Percentiles rank a stretch among this genome's conserved stretches.
These are phyloP conservation scores for Malurus melanocephalus DNA, from an alignment of 2,113 vertebrate genomes.

Conservation along the genomic window DNA sequence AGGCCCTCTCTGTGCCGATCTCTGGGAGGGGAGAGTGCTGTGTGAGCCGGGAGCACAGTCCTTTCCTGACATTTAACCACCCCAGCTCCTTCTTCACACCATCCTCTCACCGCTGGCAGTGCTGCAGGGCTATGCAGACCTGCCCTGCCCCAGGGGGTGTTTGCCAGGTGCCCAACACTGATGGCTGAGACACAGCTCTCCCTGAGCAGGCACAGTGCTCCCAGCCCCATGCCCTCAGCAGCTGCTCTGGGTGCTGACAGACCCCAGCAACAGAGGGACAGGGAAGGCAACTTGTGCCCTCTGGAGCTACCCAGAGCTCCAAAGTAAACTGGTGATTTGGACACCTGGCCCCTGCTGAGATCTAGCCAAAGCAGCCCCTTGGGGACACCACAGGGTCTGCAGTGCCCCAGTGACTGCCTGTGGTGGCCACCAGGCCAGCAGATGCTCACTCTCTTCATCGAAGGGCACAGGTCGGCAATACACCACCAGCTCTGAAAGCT, in stretches of 20 bases:
- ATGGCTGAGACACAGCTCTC: background rate
- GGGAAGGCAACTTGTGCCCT: background rate
- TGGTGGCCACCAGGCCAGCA: background rate
- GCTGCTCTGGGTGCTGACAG: background rate
- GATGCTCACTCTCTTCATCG: slow-evolving; percentile 94
- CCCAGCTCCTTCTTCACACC: background rate
- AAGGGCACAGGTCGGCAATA: slow-evolving; percentile 97
- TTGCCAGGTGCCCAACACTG: background rate
- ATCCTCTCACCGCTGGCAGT: background rate
- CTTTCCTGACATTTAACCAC: background rate
- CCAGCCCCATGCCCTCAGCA: background rate
- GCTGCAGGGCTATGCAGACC: background rate
- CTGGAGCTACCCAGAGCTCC: background rate
- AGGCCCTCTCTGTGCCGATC: slow-evolving; percentile 93
- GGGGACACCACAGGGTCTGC: background rate
- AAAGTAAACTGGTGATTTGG: background rate
- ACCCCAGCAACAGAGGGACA: background rate
- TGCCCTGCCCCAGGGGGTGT: fast-evolving
- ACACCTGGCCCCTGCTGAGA: background rate
- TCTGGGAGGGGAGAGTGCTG: slow-evolving; percentile 68
- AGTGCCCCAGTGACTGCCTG: background rate
- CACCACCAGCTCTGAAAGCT: slow-evolving; percentile 94
- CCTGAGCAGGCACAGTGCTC: fast-evolving
- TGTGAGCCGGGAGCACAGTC: background rate
- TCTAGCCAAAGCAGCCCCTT: background rate